Evolutionary conservation across 2,888 invertebrate species (phyloP).

Genomic region (Oligia strigilis): DNA sequence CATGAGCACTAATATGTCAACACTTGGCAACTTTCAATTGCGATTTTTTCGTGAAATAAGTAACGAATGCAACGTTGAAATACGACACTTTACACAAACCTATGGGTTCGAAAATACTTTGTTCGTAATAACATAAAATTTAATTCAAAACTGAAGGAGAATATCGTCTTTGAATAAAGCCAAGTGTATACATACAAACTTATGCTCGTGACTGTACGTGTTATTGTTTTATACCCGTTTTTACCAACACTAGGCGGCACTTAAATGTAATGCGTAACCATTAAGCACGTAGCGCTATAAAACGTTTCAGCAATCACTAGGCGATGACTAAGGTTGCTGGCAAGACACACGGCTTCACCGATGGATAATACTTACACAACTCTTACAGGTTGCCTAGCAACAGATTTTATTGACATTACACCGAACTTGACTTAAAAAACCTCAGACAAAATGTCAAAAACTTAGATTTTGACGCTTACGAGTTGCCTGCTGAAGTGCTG

Average conservation of each 20-base stretch:
- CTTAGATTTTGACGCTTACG: background rate
- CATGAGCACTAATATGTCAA: no score
- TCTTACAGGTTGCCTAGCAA: background rate
- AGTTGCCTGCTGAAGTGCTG: background rate
- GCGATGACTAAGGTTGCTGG: background rate
- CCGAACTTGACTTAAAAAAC: background rate
- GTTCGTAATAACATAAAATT: no score
- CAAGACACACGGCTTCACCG: background rate
- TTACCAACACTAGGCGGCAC: background rate
- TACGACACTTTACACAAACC: no score
- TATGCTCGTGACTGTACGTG: background rate
- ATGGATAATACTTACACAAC: background rate
- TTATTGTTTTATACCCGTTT: conserved; percentile 1
- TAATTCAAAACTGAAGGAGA: no score
- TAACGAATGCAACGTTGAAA: no score
- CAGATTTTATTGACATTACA: background rate
- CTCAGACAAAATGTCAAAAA: background rate
- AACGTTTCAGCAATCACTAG: background rate
- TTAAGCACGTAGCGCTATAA: background rate
- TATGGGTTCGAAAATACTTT: no score
- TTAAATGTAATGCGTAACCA: background rate
- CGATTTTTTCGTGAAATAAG: no score
- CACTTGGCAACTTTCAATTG: no score
- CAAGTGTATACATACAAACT: no score
- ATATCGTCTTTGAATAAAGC: no score